Percentiles rank a stretch among this genome's conserved stretches.
phyloP scores from a whole-genome alignment of 2,888 invertebrate genomes.

The Watsonalla binaria region DNA sequence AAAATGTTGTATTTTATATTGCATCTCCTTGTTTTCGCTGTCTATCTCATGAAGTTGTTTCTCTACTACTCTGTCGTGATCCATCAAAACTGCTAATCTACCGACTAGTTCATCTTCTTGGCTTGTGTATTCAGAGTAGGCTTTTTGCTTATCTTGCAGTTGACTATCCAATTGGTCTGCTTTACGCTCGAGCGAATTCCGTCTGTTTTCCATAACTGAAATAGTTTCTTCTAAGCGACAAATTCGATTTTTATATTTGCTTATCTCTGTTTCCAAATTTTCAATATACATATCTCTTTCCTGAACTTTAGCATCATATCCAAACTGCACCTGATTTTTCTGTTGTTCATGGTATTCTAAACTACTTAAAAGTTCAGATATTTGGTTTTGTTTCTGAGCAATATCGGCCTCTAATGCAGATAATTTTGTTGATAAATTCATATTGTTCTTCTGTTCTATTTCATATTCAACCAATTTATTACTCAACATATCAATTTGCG shows the following conservation, averaged over 20 bases:
- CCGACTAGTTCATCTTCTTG: conserved; percentile 81
- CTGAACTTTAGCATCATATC: conserved; percentile 83
- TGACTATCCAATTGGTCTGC: conserved; percentile 80
- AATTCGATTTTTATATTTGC: conserved; percentile 81
- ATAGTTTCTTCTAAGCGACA: conserved; percentile 83
- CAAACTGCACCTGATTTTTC: conserved; percentile 59
- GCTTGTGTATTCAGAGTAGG: conserved; percentile 78
- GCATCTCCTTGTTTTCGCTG: conserved; percentile 75
- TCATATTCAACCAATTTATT: conserved; percentile 64
- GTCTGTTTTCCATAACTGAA: conserved; percentile 78
- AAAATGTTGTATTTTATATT: conserved; percentile 73
- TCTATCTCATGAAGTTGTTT: conserved; percentile 80
- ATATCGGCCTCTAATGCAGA: conserved; percentile 56
- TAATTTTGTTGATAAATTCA: conserved; percentile 58
- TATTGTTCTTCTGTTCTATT: conserved; percentile 62
- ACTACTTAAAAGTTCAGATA: conserved; percentile 49
- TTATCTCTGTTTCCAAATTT: conserved; percentile 82
- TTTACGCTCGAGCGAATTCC: conserved; percentile 79
- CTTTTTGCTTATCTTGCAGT: conserved; percentile 78
- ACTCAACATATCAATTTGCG: conserved; percentile 51
- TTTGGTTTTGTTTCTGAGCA: conserved; percentile 54
- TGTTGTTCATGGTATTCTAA: conserved; percentile 52
- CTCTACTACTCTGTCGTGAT: conserved; percentile 81
- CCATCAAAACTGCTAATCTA: conserved; percentile 79
- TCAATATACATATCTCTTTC: conserved; percentile 87